Evolutionary conservation across 2,113 vertebrate genomes (phyloP), one percentile per base, ranked within the genome.

Genomic region (Ellobius talpinus): DNA sequence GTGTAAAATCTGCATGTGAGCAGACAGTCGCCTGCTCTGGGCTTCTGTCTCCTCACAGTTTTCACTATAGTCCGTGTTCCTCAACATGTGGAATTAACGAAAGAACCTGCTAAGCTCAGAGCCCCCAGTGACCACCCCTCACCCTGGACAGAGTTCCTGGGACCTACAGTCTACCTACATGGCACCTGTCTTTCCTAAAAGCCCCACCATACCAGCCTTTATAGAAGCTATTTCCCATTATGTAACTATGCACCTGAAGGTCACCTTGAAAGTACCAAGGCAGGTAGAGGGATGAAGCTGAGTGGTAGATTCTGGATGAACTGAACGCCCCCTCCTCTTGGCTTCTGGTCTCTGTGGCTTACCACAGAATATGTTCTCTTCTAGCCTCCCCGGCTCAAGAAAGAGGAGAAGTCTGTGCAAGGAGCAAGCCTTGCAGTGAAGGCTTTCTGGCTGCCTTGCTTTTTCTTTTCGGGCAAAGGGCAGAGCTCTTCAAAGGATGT

Each of bases 371-470:
- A 50, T 1, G 5, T 85, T 39, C 4, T n/a, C 17, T 52, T 42
- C 33, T 74, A 26, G 33, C 10, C 24, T 95, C 61, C 29, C 12
- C 58, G 72, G 31, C 19, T 33, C 24, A 23, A 33, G 11, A 68
- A 50, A 74, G 39, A 11, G 24, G 68, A 85, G 29, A 42, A 26
- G 31, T 9, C 24, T n/a, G 4, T 21, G 0, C 4, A 14, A 12
- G 36, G 0, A 19, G 55, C 55, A 33, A 0, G 13, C 0, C 10
- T n/a, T 1, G 0, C n/a, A 33, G 52, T n/a, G 31, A 17, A 9
- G 16, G 3, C 78, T 52, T 76, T 77, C 31, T 42, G 17, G 42
- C 4, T 13, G 9, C 21, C 1, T 1, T 50, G 55, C 31, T 78
- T 74, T 76, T 68, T 77, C 33, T 66, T 58, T 58, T 58, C 21